A percentile compares a stretch with the other conserved stretches of the same genome.
phyloP scores from a whole-genome alignment of 1,140 invertebrate species.

The Proales similis region DNA sequence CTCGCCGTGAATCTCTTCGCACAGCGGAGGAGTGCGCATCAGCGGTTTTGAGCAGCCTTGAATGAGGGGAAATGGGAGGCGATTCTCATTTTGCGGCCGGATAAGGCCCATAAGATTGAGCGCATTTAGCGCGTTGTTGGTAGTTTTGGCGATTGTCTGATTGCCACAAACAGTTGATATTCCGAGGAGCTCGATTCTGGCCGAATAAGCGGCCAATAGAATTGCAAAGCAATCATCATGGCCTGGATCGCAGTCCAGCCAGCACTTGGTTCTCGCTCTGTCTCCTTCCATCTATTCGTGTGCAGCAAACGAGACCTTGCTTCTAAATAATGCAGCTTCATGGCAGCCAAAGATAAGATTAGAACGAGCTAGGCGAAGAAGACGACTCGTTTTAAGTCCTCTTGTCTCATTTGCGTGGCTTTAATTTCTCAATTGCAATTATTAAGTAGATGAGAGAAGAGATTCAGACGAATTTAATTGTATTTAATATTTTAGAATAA shows the following conservation, averaged over 20 bases:
- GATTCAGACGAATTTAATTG: too few relatives aligned
- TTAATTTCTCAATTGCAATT: too few relatives aligned
- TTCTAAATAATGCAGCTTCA: too few relatives aligned
- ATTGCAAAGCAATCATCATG: constrained; percentile 37
- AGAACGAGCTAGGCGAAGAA: too few relatives aligned
- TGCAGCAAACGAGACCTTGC: too few relatives aligned
- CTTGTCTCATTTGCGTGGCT: too few relatives aligned
- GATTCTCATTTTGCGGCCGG: background rate
- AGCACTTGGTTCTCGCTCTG: constrained; percentile 29
- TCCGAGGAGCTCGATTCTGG: constrained; percentile 21
- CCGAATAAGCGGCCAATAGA: constrained; percentile 14
- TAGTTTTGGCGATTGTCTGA: constrained; percentile 34
- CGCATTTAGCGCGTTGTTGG: constrained; percentile 26
- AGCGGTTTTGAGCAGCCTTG: background rate
- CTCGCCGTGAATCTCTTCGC: constrained; percentile 37
- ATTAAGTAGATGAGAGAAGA: too few relatives aligned
- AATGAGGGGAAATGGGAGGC: constrained; percentile 8
- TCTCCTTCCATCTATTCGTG: too few relatives aligned
- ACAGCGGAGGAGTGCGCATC: background rate
- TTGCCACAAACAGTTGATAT: constrained; percentile 35
- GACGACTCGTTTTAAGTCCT: too few relatives aligned
- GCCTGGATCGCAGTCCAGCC: constrained; percentile 37
- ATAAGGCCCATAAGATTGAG: constrained; percentile 11
- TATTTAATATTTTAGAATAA: too few relatives aligned
- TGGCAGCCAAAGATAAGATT: too few relatives aligned